Percentiles rank a stretch among this genome's conserved stretches.
phyloP scores from a whole-genome alignment of 2,797 vertebrate genomes.

The Euthynnus affinis region DNA sequence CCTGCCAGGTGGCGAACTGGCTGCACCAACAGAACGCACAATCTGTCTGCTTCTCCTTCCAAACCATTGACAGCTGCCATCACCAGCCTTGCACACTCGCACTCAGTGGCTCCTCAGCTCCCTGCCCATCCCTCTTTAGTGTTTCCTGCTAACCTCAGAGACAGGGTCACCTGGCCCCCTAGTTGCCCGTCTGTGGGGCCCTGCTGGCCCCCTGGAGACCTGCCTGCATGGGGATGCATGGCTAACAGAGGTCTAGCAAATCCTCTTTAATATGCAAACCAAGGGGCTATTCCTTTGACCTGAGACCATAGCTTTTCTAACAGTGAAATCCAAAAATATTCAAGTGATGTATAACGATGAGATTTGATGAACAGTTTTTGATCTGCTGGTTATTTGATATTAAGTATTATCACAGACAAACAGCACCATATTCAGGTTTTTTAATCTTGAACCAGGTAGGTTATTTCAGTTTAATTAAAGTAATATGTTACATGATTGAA shows the following conservation, averaged over 20 bases:
- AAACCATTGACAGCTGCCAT: slow-evolving; percentile 92
- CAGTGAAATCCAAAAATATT: slow-evolving; percentile 77
- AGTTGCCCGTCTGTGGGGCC: slow-evolving; percentile 86
- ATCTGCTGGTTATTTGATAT: slow-evolving; percentile 73
- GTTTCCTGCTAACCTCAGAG: slow-evolving; percentile 85
- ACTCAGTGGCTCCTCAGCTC: slow-evolving; percentile 86
- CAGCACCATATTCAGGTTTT: slow-evolving; percentile 38
- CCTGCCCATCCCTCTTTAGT: slow-evolving; percentile 86
- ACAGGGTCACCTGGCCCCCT: slow-evolving; percentile 86
- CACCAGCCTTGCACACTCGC: slow-evolving; percentile 90
- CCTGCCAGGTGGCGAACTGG: slow-evolving; percentile 92
- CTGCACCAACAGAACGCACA: slow-evolving; percentile 92
- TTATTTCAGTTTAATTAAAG: slow-evolving; percentile 54
- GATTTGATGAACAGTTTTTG: slow-evolving; percentile 70
- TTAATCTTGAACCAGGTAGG: slow-evolving; percentile 30
- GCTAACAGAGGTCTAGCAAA: slow-evolving; percentile 82
- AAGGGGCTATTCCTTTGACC: slow-evolving; percentile 82
- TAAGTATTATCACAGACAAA: slow-evolving; percentile 63
- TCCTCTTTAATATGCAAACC: slow-evolving; percentile 82
- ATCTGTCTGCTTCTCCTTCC: slow-evolving; percentile 93
- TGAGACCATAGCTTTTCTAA: slow-evolving; percentile 77
- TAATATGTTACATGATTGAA: slow-evolving; percentile 36
- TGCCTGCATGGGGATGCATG: slow-evolving; percentile 80
- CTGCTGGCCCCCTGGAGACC: slow-evolving; percentile 87
- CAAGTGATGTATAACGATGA: slow-evolving; percentile 69